Base-by-base conservation (phyloP, 2,888 invertebrate genomes). In the Ophraella communa region DNA sequence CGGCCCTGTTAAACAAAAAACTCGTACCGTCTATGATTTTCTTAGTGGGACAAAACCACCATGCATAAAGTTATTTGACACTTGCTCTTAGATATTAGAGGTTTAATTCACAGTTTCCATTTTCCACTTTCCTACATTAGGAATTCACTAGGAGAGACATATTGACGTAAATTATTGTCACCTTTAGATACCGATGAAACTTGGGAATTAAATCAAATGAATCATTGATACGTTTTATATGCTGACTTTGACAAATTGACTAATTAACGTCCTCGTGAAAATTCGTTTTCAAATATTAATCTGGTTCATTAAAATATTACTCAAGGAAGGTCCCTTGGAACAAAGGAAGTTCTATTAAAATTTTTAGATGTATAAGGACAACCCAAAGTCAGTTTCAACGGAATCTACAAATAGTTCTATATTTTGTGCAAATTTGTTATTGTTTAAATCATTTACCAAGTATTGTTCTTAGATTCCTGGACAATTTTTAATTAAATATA, bases 11-110 rank as follows among this genome's bases (percentile, higher is more conserved):
- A 18, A 7, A 18, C 10, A 4, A 30, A n/a, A 17, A 4, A 27
- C 8, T 14, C 4, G 57, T 33, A 10, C 47, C 57, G 64, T 62
- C 64, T 68, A 64, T 65, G 64, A 39, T 42, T 21, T 57, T 33
- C 24, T 7, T n/a, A 57, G 35, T 47, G 33, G 47, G 61, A 71
- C 71, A 71, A 73, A 49, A 73, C 73, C 72, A 62, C 70, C 65
- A 67, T 67, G 61, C 55, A 68, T 70, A 68, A 71, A 75, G 72
- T 73, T 74, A 75, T 73, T 75, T 73, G 72, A 70, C 69, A 65
- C 65, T 71, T 63, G 68, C 69, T 65, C 73, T 71, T 69, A 71
- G 73, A 72, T 74, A 75, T 74, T 69, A 70, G 71, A 62, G 64
- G 70, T 69, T 73, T 71, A 73, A 75, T 73, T 74, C 71, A 71